Evolutionary conservation across 1,140 invertebrate genomes (phyloP), one percentile per base, ranked within the genome.

Genomic region (Drosophila miranda): DNA sequence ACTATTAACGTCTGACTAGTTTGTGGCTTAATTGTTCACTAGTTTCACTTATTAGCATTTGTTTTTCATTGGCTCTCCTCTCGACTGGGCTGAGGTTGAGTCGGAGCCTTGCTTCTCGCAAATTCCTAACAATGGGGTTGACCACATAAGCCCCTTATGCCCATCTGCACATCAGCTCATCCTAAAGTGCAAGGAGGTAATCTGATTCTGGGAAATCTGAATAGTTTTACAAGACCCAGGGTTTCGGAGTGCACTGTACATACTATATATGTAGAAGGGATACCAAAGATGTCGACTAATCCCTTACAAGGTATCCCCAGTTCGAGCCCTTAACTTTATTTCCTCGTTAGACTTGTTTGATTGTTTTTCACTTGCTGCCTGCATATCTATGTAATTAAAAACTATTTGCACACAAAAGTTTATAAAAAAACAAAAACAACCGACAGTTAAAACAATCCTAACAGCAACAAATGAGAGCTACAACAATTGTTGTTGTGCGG

Each of bases 331-430:
- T 2, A 8, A 78, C 63, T 78, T 61, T 66, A 59, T 62, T 60
- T 63, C 19, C 57, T 57, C 42, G 44, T 71, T 57, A 44, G 53
- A 21, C 44, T 54, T 54, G 34, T 55, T 52, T 16, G 16, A 71
- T 64, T 77, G 45, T 60, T 66, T 34, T 41, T 43, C 52, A 41
- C 34, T 38, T 30, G 53, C 56, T 49, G 67, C 66, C 58, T 48
- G 61, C 71, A 75, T 72, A 76, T 74, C 52, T 55, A 53, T 50
- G 72, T 70, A 80, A 86, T 83, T 83, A 86, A 80, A 80, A 83
- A 84, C 72, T 86, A 76, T 86, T 86, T 80, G 76, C 80, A 52
- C 67, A 66, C 49, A 74, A 69, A 75, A 80, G 67, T 83, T 80
- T 80, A 76, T 84, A 76, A 72, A 84, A 64, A 63, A 41, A 11